phyloP scores from a whole-genome alignment of 2,888 invertebrate genomes.

The Seira musarum region DNA sequence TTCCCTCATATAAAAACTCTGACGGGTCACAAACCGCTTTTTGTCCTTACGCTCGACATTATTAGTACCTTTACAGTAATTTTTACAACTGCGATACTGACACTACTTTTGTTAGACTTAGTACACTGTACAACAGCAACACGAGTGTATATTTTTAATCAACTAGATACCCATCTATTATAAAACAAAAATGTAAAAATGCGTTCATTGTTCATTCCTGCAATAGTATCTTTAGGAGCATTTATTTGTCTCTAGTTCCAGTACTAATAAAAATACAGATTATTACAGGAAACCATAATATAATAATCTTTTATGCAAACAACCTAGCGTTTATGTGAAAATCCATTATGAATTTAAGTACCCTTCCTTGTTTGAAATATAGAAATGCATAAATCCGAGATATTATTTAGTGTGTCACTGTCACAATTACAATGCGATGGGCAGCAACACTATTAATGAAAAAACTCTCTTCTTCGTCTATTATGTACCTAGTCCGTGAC shows the following conservation, averaged over 20 bases:
- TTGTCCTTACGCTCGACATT: constrained; percentile 15
- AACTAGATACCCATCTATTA: no score
- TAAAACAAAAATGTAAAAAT: no score
- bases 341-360: constrained; percentile 55
- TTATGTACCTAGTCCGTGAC: no score
- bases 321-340: not conserved
- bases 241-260: not conserved
- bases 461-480: constrained; percentile 20
- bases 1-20: no score
- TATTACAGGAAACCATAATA: not conserved
- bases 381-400: constrained; percentile 41
- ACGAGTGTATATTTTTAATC: no score
- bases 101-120: constrained; percentile 5
- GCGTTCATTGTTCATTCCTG: no score
- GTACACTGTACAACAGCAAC: constrained; percentile 18
- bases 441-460: constrained; percentile 39
- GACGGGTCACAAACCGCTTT: constrained; percentile 17
- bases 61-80: constrained; percentile 45
- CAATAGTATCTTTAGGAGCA: no score
- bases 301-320: not conserved
- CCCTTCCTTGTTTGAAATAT: constrained; percentile 41
- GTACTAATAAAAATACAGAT: not conserved
- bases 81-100: constrained; percentile 52
- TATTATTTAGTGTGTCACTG: constrained; percentile 25
- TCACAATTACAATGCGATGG: constrained; percentile 35